Evolutionary conservation across 2,888 invertebrate species (phyloP), one percentile per base, ranked within the genome.

Genomic region (Apodemia duryi): DNA sequence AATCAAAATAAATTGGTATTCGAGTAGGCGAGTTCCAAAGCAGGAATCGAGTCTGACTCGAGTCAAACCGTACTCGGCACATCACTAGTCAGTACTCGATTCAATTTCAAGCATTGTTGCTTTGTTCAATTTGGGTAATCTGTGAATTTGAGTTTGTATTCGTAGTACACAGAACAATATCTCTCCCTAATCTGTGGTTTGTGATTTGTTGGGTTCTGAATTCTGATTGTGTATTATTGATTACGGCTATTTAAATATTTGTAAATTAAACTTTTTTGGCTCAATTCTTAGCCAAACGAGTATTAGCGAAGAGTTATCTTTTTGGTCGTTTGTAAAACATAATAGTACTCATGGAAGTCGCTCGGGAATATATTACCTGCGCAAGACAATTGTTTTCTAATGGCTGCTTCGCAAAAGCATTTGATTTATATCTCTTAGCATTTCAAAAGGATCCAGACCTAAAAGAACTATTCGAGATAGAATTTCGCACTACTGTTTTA

Each of bases 381-480:
- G 89, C 86, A 3, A 76, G 84, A 52, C 78, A 81, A 32, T 69
- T 81, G 21, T 72, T 76, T 1, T 51, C 70, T 2, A 77, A 69
- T 63, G 83, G 82, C 1, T 72, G 73, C 60, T 86, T 78, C 65
- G 74, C 70, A 21, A 81, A 83, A 70, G 80, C 90, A 0, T 85
- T 85, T 46, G 83, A 88, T 68, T 70, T 80, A 32, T 88, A 85
- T 63, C 51, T 86, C 7, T 69, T 70, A 67, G 84, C 82, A 2
- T 85, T 91, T 65, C 80, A 84, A 10, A 79, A 79, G 65, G 73
- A 75, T 68, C 75, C 78, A 0, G 70, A 70, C 1, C 66, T 83
- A 2, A 83, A 77, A 68, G 63, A 63, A 11, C 32, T 66, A 0
- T 75, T 78, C 21, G 85, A 85, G 69, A 29, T 65, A 0, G 89